Percentiles rank a stretch among this genome's conserved stretches.
Evolutionary conservation across 2,888 invertebrate genomes (phyloP).

Genomic region (Andrena fulva): DNA sequence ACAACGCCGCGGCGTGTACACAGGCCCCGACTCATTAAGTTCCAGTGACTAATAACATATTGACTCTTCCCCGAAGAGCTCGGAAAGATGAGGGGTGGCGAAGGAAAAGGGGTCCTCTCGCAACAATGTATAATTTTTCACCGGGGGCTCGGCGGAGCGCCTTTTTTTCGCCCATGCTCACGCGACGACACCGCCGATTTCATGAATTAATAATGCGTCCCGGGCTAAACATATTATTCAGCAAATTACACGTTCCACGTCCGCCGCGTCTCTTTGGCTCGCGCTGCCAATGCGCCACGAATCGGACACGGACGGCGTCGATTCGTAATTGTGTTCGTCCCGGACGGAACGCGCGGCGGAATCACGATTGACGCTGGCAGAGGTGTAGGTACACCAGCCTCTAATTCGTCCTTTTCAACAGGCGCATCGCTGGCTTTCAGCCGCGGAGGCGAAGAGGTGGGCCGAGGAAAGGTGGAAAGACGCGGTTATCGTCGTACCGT

Average conservation of each 20-base stretch:
- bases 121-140: slow-evolving; percentile 46
- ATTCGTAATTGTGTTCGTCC: slow-evolving; percentile 38
- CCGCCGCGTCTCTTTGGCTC: neutral
- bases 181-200: slow-evolving; percentile 52
- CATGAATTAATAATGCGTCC: slow-evolving; percentile 52
- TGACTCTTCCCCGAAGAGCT: slow-evolving; percentile 16
- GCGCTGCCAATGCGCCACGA: slow-evolving; percentile 27
- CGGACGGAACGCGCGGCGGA: neutral
- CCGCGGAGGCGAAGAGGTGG: neutral
- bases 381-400: slow-evolving; percentile 12
- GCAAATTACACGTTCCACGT: slow-evolving; percentile 46
- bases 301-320: slow-evolving; percentile 25
- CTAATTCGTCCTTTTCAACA: slow-evolving; percentile 37
- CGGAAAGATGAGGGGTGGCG: neutral
- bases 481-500: slow-evolving; percentile 58
- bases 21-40: slow-evolving; percentile 29
- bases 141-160: neutral
- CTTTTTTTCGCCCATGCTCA: slow-evolving; percentile 23
- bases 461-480: slow-evolving; percentile 34
- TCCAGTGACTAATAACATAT: slow-evolving; percentile 40
- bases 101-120: neutral
- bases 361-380: slow-evolving; percentile 12
- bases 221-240: slow-evolving; percentile 51
- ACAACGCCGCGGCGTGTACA: neutral
- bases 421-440: slow-evolving; percentile 27